Percentiles rank a stretch among this genome's conserved stretches.
These are phyloP conservation scores for Leucozona laternaria DNA, from an alignment of 2,888 invertebrate genomes.

Conservation along the genomic window DNA sequence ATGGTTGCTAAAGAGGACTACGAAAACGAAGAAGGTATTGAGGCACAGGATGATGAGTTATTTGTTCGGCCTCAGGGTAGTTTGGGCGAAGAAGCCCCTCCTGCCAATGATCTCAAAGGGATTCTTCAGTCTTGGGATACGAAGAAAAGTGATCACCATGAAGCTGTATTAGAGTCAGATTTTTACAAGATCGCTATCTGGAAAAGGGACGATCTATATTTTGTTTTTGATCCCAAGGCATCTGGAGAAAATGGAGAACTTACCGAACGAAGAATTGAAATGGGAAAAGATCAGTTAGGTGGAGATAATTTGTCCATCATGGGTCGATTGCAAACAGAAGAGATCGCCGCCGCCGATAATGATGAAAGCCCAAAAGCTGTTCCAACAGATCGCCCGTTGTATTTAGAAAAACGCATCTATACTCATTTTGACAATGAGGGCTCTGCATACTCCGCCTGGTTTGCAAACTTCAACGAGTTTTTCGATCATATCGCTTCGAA, in stretches of 20 bases:
- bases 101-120: constrained; percentile 44
- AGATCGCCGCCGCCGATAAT: constrained; percentile 77
- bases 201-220: constrained; percentile 84
- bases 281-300: constrained; percentile 79
- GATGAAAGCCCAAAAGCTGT: neutral
- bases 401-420: constrained; percentile 57
- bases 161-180: constrained; percentile 72
- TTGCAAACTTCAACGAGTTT: constrained; percentile 63
- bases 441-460: constrained; percentile 76
- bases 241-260: constrained; percentile 85
- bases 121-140: constrained; percentile 63
- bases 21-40: constrained; percentile 47
- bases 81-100: neutral
- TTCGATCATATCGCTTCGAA: constrained; percentile 68
- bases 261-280: constrained; percentile 77
- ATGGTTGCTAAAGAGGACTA: constrained; percentile 1
- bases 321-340: constrained; percentile 75
- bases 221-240: constrained; percentile 87
- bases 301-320: constrained; percentile 74
- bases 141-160: constrained; percentile 34
- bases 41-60: constrained; percentile 55
- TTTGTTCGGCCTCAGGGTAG: constrained; percentile 35
- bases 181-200: constrained; percentile 84
- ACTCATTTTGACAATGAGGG: constrained; percentile 78
- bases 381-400: neutral